Evolutionary conservation across 2,797 vertebrate species (phyloP), one percentile per base, ranked within the genome.

Genomic region (Pseudopleuronectes americanus): DNA sequence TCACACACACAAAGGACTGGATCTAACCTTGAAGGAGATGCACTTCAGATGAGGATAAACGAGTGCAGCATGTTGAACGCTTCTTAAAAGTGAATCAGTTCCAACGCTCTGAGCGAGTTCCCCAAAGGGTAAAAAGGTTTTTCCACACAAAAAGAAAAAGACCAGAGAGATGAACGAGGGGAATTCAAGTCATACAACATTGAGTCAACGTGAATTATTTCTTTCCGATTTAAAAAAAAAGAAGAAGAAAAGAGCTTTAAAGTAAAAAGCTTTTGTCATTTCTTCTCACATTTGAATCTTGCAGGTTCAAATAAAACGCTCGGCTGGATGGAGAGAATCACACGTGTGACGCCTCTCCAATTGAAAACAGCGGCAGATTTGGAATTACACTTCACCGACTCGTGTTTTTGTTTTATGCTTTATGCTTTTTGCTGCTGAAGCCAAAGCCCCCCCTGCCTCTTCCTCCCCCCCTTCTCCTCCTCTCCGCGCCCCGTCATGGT

Each of bases 361-460:
- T 72, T 81, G 66, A 65, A 83, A 89, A 68, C 78, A 80, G 71
- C 28, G 23, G 74, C 57, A 49, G 67, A 63, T 74, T 75, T 81
- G 57, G 55, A 77, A 70, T 63, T n/a, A 48, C 64, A 80, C 83
- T 80, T 83, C 79, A 80, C 74, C 77, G 7, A 21, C 61, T 64
- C 59, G 63, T 79, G 71, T 45, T 19, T 45, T 45, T 45, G 19
- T 45, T 77, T 81, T 66, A 78, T 74, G 77, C 54, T 51, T 36
- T 22, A 64, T 53, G 31, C 62, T 70, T 83, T 83, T 74, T 74
- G 71, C 79, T 26, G 66, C 64, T 6, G 57, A 66, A 64, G 78
- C 83, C 79, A 77, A 85, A 55, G 41, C 77, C 60, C 38, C 38
- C 4, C 41, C 23, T 8, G 36, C 36, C 33, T 58, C 36, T 4